Evolutionary conservation across 2,797 vertebrate genomes (phyloP), one percentile per base, ranked within the genome.

Genomic region (Borostomias antarcticus): DNA sequence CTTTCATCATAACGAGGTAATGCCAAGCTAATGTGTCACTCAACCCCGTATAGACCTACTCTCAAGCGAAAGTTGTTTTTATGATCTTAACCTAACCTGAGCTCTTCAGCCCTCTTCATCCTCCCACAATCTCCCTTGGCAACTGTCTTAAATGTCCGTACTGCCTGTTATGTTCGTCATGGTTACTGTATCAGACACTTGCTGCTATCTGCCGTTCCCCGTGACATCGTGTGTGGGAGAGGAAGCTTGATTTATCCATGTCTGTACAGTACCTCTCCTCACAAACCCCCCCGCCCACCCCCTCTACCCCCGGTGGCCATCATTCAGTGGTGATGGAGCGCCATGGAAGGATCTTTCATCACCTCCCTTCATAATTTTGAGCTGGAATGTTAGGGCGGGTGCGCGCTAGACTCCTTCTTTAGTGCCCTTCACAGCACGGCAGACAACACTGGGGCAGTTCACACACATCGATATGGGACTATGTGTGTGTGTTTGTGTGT

Each of bases 321-420:
- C 48, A 73, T 73, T 76, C 43, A 45, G 30, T 57, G 73, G 64
- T 73, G 72, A 69, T 70, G 60, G 62, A 60, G 64, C 78, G 72
- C 68, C 73, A 80, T 54, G 23, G 19, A 82, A 64, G 80, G 80
- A 79, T 85, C 54, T 62, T 29, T 78, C 64, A 25, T 78, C 52
- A 76, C 65, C 19, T 62, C 25, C 37, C 26, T 33, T 68, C 62
- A 33, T 10, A 56, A 64, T 40, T 58, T 28, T 69, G 11, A 50
- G 35, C 15, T 35, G 40, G 72, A 77, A 59, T 65, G 68, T 11
- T 21, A 4, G 17, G 13, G 43, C 3, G 21, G 30, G 23, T 29
- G 30, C 26, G 43, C 25, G 3, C 7, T 28, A 26, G 33, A 23
- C 47, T 30, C 21, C 37, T 13, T 23, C 48, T 15, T 62, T 30